Base-by-base conservation (phyloP, 2,797 vertebrate genomes). In the Brachyrhaphis roseni region DNA sequence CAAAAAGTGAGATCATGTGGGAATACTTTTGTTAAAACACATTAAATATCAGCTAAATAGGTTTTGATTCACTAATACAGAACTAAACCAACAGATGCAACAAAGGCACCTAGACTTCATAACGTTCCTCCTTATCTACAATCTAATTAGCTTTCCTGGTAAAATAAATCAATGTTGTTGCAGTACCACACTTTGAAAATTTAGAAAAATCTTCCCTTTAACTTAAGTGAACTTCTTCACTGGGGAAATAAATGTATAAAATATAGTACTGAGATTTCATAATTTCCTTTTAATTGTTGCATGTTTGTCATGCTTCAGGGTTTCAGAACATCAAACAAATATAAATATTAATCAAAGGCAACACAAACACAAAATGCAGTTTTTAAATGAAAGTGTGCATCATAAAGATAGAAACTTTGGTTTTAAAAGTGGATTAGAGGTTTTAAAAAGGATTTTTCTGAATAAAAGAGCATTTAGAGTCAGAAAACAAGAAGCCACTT, bases 1-100 rank as follows among this genome's bases (percentile, higher is more conserved):
- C 62, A 78, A 79, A 83, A 89, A 84, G 83, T 80, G 87, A 88
- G 82, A 86, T 92, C 80, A 85, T 88, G 80, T 90, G 86, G 89
- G 64, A 84, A 87, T 80, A 79, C 53, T 72, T 78, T 71, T 83
- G 20, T 74, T 39, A n/a, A 84, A 85, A 74, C 85, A 81, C 81
- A 91, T 87, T 87, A 64, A 87, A 91, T 87, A 82, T 84, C 78
- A 80, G 79, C 77, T 84, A 85, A 81, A 88, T 76, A 84, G 80
- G 80, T 77, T 75, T 34, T 89, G 86, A 90, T 74, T 91, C 72
- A 62, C 78, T 82, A 53, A 74, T 86, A 78, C 62, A 75, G 51
- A 74, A 59, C 31, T 77, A 26, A 59, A 71, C 74, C 86, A 87
- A 43, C 64, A 15, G 13, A 62, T 15, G 11, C 6, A 34, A 31